phyloP scores from a whole-genome alignment of 2,113 vertebrate genomes.

The Vireo altiloquus region DNA sequence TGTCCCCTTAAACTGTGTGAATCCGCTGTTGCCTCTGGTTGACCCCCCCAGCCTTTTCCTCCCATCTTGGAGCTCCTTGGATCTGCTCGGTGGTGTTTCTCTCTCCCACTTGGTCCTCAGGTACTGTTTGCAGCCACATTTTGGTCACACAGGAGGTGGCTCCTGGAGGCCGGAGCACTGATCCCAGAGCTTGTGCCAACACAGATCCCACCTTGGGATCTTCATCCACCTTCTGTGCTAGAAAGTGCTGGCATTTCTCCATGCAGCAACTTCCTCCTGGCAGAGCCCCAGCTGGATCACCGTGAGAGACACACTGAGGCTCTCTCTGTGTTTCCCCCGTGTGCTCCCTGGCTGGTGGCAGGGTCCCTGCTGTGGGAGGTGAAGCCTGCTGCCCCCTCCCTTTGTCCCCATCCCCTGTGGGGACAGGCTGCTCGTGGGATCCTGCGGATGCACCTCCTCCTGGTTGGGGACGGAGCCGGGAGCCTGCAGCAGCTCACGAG shows the following conservation, averaged over 20 bases:
- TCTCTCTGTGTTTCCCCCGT: neutral
- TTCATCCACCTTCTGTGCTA: neutral
- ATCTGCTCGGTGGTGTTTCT: neutral
- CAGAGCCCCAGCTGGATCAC: neutral
- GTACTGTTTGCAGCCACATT: rapidly evolving
- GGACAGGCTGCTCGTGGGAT: neutral
- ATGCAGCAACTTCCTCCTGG: neutral
- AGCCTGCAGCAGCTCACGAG: rapidly evolving
- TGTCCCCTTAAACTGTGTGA: rapidly evolving
- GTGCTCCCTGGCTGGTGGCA: neutral
- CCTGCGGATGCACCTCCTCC: neutral
- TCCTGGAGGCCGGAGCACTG: rapidly evolving
- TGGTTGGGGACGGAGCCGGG: neutral
- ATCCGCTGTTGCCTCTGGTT: neutral
- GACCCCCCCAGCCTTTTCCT: neutral
- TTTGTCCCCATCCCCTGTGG: rapidly evolving
- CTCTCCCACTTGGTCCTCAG: neutral
- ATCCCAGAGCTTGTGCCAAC: neutral
- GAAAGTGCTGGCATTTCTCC: neutral
- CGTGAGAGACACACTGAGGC: neutral
- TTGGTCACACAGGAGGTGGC: neutral
- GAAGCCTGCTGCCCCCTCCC: neutral
- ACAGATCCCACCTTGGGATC: neutral
- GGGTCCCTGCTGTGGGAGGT: neutral
- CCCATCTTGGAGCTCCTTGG: neutral